Evolutionary conservation across 2,888 invertebrate genomes (phyloP).

Genomic region (Tenthredo livida): DNA sequence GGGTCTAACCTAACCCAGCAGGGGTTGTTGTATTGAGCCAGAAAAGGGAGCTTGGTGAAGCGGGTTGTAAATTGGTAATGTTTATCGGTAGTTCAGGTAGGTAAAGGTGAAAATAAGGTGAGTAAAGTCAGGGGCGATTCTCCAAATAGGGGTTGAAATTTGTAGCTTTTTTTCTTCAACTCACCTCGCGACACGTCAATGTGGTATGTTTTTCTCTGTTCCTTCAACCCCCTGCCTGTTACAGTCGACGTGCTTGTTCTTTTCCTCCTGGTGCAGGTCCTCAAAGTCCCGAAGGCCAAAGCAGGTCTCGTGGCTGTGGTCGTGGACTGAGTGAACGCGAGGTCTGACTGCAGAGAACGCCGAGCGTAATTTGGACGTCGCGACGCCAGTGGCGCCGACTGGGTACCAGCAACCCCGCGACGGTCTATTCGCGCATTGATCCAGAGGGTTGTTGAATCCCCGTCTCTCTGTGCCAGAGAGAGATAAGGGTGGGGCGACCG

Average conservation of each 20-base stretch:
- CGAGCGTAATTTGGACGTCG: conserved; percentile 64
- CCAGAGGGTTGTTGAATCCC: conserved; percentile 48
- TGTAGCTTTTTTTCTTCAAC: neutral
- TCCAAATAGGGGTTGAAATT: neutral
- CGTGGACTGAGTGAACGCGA: conserved; percentile 77
- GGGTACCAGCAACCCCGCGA: conserved; percentile 61
- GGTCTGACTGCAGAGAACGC: conserved; percentile 73
- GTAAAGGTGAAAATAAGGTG: neutral
- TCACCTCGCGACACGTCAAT: neutral
- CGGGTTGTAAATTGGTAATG: conserved; percentile 18
- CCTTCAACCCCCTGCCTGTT: neutral
- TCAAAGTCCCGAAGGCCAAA: conserved; percentile 61
- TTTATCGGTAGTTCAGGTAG: neutral
- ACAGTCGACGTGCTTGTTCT: neutral
- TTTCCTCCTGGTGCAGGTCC: conserved; percentile 4
- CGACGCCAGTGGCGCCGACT: conserved; percentile 72
- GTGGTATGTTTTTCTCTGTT: neutral
- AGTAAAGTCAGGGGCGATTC: neutral
- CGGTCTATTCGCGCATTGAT: conserved; percentile 61
- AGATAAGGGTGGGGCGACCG: conserved; percentile 5
- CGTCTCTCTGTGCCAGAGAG: conserved; percentile 5
- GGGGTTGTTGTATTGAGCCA: conserved; percentile 61
- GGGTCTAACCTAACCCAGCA: conserved; percentile 65
- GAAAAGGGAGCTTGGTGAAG: conserved; percentile 51
- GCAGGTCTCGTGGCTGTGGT: conserved; percentile 74